Evolutionary conservation across 2,113 vertebrate genomes (phyloP).

Genomic region (Phalacrocorax carbo): DNA sequence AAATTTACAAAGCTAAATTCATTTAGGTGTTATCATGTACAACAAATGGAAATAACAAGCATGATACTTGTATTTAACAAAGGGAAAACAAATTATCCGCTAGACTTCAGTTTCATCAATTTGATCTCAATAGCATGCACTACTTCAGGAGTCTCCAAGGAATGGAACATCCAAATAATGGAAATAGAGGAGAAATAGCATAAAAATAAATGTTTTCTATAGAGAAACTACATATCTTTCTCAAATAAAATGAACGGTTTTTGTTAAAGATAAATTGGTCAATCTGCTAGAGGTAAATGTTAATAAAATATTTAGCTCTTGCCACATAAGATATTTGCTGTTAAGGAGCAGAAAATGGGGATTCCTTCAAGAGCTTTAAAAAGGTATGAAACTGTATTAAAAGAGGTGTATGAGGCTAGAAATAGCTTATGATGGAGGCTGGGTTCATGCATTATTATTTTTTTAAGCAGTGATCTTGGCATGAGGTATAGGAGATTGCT

Average conservation of each 20-base stretch:
- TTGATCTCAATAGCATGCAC: neutral
- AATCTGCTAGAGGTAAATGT: neutral
- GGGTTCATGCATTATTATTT: neutral
- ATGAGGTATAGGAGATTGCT: neutral
- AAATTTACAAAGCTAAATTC: neutral
- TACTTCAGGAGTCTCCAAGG: neutral
- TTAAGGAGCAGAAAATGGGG: neutral
- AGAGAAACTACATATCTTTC: neutral
- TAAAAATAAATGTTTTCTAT: neutral
- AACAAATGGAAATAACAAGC: neutral
- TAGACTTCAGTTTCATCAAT: neutral
- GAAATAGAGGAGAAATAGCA: neutral
- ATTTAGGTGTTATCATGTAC: neutral
- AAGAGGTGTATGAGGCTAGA: neutral
- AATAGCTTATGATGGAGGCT: neutral
- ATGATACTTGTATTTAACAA: rapidly evolving
- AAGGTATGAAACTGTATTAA: neutral
- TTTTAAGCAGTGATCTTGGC: neutral
- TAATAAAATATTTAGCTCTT: neutral
- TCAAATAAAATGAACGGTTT: neutral
- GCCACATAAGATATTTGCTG: neutral
- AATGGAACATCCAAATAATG: neutral
- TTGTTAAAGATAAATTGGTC: neutral
- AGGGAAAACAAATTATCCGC: neutral
- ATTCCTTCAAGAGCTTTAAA: neutral